Evolutionary conservation across 1,140 invertebrate genomes (phyloP).

Genomic region (Drosophila jambulina): DNA sequence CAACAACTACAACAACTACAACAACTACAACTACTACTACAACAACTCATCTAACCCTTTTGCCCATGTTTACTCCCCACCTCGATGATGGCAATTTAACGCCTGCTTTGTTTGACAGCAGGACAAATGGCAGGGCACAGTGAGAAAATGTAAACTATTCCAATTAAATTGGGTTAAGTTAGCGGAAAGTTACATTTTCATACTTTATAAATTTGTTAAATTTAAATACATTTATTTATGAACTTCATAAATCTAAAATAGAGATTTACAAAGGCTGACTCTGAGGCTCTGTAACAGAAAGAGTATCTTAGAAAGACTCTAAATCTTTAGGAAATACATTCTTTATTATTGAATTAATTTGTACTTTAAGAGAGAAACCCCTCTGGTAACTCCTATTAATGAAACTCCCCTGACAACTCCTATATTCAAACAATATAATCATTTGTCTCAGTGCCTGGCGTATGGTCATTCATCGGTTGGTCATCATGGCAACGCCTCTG

Average conservation of each 20-base stretch:
- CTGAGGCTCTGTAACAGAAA: no score
- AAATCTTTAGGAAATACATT: neutral
- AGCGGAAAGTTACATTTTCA: neutral
- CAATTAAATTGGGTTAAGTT: neutral
- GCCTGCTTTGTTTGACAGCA: conserved; percentile 60
- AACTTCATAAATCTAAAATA: neutral
- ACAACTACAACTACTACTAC: neutral
- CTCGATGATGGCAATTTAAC: conserved; percentile 69
- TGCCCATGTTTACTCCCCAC: conserved; percentile 13
- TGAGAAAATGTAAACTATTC: neutral
- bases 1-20: neutral
- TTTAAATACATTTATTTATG: neutral
- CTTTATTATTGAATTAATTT: no score
- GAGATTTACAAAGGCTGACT: no score
- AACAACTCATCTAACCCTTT: conserved; percentile 5
- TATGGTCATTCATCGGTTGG: neutral
- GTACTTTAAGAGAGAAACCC: no score
- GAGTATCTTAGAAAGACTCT: neutral
- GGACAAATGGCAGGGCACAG: conserved; percentile 27
- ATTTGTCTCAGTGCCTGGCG: conserved; percentile 13
- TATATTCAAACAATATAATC: no score
- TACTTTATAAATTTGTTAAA: neutral
- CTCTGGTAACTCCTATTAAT: no score
- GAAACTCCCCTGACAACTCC: neutral
- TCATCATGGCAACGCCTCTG: conserved; percentile 37